phyloP scores from a whole-genome alignment of 1,140 invertebrate genomes.

The Archivesica marissinica region DNA sequence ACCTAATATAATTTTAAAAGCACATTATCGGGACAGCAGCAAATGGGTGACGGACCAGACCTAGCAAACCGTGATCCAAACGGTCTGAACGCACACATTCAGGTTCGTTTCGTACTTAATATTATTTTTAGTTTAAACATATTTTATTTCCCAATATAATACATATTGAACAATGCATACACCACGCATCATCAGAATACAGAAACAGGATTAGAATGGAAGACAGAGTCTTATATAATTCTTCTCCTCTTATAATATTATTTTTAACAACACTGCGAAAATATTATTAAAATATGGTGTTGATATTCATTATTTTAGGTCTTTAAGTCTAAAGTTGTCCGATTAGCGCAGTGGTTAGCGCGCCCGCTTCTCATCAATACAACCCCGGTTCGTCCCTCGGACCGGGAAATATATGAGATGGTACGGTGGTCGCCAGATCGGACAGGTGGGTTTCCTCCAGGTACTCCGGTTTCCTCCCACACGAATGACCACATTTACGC shows the following conservation, averaged over 20 bases:
- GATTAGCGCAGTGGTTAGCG: too few species aligned
- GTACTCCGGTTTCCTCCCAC: too few species aligned
- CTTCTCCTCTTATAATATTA: background rate
- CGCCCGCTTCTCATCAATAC: too few species aligned
- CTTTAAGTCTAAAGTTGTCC: too few species aligned
- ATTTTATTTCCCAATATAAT: background rate
- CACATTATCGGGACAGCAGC: too few species aligned
- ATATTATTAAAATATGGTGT: background rate
- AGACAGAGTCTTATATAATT: background rate
- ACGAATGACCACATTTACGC: too few species aligned
- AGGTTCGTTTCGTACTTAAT: slow-evolving; percentile 15
- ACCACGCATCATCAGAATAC: background rate
- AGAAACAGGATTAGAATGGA: background rate
- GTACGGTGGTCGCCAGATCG: too few species aligned
- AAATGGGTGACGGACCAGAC: slow-evolving; percentile 2
- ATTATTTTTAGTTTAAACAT: background rate
- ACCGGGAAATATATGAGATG: too few species aligned
- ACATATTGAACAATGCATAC: background rate
- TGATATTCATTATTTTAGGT: too few species aligned
- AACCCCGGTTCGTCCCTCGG: too few species aligned
- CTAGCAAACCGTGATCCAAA: slow-evolving; percentile 52
- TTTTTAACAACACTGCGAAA: background rate
- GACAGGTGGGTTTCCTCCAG: too few species aligned
- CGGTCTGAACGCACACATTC: slow-evolving; percentile 47
- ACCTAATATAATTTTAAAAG: background rate